These are phyloP conservation scores for Ariopsis seemanni DNA, from an alignment of 2,113 vertebrate genomes.

Conservation along the genomic window DNA sequence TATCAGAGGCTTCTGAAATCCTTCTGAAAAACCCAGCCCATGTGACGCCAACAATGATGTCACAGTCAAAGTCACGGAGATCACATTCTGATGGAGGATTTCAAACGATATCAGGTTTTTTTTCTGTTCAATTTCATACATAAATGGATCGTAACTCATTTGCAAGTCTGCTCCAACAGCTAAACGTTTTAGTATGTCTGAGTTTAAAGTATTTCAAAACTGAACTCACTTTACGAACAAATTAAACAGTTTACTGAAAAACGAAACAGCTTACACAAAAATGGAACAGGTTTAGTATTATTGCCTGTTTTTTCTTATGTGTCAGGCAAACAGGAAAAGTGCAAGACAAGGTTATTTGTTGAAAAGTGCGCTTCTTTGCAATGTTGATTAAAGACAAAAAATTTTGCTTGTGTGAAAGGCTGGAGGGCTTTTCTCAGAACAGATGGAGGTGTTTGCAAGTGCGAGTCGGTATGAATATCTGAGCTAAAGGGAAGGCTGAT, in stretches of 20 bases:
- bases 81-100: neutral
- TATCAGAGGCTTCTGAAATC: too few relatives aligned
- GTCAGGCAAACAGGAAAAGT: slow-evolving; percentile 14
- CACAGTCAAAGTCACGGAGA: too few relatives aligned
- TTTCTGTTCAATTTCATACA: neutral
- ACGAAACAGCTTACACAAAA: slow-evolving; percentile 8
- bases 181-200: neutral
- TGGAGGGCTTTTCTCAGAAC: slow-evolving; percentile 29
- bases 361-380: slow-evolving; percentile 16
- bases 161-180: slow-evolving; percentile 11
- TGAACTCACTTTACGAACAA: neutral
- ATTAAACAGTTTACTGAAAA: slow-evolving; percentile 23
- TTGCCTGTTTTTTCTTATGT: neutral
- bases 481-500: neutral
- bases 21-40: neutral
- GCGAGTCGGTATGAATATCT: slow-evolving; percentile 8
- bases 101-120: neutral
- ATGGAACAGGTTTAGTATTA: slow-evolving; percentile 24
- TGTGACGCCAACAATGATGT: neutral
- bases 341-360: slow-evolving; percentile 21
- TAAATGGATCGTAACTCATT: neutral
- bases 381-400: slow-evolving; percentile 41
- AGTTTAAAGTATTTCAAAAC: neutral
- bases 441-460: slow-evolving; percentile 25
- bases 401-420: slow-evolving; percentile 46